Evolutionary conservation across 2,113 vertebrate species (phyloP).

Genomic region (Ciconia boyciana): DNA sequence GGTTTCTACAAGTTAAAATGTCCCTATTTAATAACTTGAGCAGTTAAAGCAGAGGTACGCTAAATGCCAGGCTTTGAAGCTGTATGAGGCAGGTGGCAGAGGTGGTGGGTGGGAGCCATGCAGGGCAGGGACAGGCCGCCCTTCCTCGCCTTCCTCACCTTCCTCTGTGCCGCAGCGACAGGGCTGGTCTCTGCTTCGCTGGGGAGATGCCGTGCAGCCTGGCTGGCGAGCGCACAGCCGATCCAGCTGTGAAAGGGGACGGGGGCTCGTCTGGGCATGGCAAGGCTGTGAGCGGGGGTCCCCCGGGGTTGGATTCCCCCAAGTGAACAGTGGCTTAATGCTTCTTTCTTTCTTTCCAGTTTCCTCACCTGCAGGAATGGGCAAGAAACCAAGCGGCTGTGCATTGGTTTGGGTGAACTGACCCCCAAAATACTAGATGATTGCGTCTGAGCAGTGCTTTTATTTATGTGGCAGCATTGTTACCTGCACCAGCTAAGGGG

Average conservation of each 20-base stretch:
- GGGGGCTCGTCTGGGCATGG: accelerated
- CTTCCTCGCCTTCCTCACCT: background rate
- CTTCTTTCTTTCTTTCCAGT: background rate
- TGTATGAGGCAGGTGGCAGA: background rate
- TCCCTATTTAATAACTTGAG: background rate
- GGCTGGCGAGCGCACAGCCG: accelerated
- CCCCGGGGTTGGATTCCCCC: accelerated
- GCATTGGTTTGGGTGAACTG: background rate
- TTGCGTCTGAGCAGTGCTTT: background rate
- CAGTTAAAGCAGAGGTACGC: background rate
- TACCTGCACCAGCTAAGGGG: background rate
- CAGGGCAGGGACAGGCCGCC: background rate
- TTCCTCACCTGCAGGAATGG: background rate
- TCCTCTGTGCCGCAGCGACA: background rate
- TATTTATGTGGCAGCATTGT: accelerated
- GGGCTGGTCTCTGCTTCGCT: background rate
- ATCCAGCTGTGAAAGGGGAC: background rate
- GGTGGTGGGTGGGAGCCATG: background rate
- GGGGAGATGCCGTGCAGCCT: background rate
- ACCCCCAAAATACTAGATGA: background rate
- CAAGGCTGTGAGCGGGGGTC: accelerated
- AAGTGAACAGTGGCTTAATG: background rate
- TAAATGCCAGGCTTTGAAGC: background rate
- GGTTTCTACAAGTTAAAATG: background rate
- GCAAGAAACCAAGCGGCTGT: background rate